Evolutionary conservation across 2,797 vertebrate genomes (phyloP), one percentile per base, ranked within the genome.

Genomic region (Chloroceryle amazona): DNA sequence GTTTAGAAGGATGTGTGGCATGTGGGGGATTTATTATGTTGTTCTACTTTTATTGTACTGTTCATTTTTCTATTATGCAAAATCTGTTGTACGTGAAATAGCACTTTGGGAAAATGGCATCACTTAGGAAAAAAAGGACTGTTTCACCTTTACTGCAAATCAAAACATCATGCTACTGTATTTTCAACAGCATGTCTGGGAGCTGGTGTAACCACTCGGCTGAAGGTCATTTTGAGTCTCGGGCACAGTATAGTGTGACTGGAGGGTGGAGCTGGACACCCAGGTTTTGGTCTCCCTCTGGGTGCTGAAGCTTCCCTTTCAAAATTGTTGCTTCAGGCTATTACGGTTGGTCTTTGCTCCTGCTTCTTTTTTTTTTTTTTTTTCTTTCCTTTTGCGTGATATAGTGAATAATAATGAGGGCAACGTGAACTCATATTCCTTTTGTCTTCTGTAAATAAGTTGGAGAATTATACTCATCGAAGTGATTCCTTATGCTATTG

Each of bases 281-380:
- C 76, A 73, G 66, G 21, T 81, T 67, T 55, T 84, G 55, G 25
- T 79, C 33, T 79, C 62, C 62, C 87, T 55, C 25, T 55, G 31
- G 31, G 14, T 67, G n/a, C 63, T 72, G n/a, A 46, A 95, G 16
- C 7, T 95, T 3, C 31, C 7, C 33, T 92, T 95, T 94, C 47
- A 90, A 74, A 95, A 67, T 44, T 70, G 35, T 79, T 89, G 55
- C 95, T 95, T 80, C 65, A 39, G 90, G 94, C 95, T 93, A 14
- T 85, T 91, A 84, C 0, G 0, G 31, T 60, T 90, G 73, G 62
- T 90, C 93, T 91, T 95, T 91, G 72, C 88, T 94, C 26, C 82
- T 49, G 23, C 37, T 92, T 72, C 46, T 94, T 91, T 66, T 84
- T 62, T 42, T 41, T 91, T 39, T 39, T 41, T 41, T 41, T 41